These are phyloP conservation scores for Eupithecia pulchellata DNA, from an alignment of 2,888 invertebrate species.

Conservation along the genomic window DNA sequence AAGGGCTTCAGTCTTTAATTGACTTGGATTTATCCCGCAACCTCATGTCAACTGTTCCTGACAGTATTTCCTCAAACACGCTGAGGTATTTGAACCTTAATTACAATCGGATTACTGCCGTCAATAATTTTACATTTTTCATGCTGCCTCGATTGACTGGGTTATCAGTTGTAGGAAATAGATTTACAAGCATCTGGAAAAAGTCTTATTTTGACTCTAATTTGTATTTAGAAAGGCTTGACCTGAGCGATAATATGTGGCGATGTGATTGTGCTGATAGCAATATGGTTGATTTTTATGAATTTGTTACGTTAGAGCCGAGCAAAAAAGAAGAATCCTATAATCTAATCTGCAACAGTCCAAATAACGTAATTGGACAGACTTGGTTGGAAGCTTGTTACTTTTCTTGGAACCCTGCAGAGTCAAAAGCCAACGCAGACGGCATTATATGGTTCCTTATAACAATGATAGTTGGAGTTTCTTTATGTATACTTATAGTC, in stretches of 20 bases:
- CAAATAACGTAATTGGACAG: conserved; percentile 85
- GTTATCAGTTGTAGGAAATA: conserved; percentile 89
- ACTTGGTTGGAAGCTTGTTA: conserved; percentile 89
- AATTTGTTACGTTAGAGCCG: conserved; percentile 85
- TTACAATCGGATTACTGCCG: conserved; percentile 85
- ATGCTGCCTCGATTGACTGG: conserved; percentile 86
- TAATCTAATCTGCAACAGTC: conserved; percentile 88
- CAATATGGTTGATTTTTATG: conserved; percentile 86
- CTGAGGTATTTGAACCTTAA: conserved; percentile 86
- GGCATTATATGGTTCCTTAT: conserved; percentile 86
- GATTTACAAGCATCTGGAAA: conserved; percentile 87
- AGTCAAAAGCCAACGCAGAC: conserved; percentile 70
- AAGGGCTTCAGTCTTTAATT: conserved; percentile 85
- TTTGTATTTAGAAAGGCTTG: conserved; percentile 84
- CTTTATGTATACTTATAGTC: conserved; percentile 82
- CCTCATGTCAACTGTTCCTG: conserved; percentile 86
- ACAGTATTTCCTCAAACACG: conserved; percentile 85
- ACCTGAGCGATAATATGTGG: conserved; percentile 91
- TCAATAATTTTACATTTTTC: conserved; percentile 87
- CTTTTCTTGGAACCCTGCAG: conserved; percentile 84
- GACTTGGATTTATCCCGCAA: conserved; percentile 88
- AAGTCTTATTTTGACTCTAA: conserved; percentile 86
- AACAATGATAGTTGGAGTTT: conserved; percentile 81
- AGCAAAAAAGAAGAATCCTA: conserved; percentile 80
- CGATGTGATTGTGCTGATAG: conserved; percentile 88